A percentile compares a stretch with the other conserved stretches of the same genome.
Evolutionary conservation across 2,797 vertebrate genomes (phyloP).

Genomic region (Enteromius trimaculatus): DNA sequence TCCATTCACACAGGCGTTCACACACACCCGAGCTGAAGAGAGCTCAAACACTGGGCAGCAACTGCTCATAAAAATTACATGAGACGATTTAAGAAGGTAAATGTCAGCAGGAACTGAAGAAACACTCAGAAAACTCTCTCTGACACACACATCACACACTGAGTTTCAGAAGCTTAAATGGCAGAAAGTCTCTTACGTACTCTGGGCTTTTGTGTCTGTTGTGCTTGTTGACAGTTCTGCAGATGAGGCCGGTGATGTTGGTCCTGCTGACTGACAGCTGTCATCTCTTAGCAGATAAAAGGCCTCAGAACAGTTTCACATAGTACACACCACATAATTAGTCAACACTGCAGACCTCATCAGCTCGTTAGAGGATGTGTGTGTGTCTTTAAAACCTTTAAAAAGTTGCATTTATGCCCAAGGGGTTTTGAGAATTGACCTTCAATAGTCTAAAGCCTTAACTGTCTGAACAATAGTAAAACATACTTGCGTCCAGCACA

Average conservation of each 20-base stretch:
- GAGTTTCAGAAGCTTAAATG: conserved; percentile 40
- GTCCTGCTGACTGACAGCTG: conserved; percentile 39
- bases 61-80: conserved; percentile 43
- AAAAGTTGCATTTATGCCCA: not conserved
- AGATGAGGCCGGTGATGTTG: conserved; percentile 35
- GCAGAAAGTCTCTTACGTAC: conserved; percentile 34
- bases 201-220: conserved; percentile 22
- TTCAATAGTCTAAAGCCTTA: not conserved
- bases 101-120: conserved; percentile 42
- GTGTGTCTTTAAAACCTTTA: not conserved
- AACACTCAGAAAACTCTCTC: conserved; percentile 25
- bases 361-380: conserved; percentile 1
- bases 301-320: not conserved
- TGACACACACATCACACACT: conserved; percentile 20
- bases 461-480: not conserved
- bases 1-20: not conserved
- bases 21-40: not conserved
- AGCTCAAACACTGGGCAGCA: conserved; percentile 10
- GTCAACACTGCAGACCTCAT: not conserved
- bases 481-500: not conserved
- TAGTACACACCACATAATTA: not conserved
- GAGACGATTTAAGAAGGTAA: conserved; percentile 35
- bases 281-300: conserved; percentile 33
- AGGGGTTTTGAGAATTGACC: not conserved
- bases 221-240: conserved; percentile 49